phyloP scores from a whole-genome alignment of 2,113 vertebrate species.

The Melanerpes aurifrons region DNA sequence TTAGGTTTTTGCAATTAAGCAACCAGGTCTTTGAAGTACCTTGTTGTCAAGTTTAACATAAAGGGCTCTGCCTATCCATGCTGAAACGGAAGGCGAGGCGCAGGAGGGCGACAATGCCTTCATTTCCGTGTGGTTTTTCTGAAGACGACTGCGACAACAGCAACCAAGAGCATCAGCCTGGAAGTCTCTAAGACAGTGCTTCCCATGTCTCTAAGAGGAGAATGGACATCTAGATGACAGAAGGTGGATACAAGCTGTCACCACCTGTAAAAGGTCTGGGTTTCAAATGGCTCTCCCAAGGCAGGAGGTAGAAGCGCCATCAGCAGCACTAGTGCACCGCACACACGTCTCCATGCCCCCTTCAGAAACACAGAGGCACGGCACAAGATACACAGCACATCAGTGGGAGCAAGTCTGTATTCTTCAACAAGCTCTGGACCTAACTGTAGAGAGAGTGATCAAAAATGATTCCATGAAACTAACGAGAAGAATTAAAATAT shows the following conservation, averaged over 20 bases:
- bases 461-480: slow-evolving; percentile 5
- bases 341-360: background rate
- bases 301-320: background rate
- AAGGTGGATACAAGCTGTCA: background rate
- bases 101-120: background rate
- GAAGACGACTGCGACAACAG: background rate
- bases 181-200: background rate
- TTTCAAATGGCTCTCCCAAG: background rate
- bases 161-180: background rate
- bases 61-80: background rate
- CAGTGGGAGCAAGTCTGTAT: background rate
- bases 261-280: background rate
- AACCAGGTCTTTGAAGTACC: background rate
- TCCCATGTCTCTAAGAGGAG: background rate
- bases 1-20: background rate
- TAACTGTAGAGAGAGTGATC: background rate
- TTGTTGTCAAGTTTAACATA: background rate
- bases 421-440: background rate
- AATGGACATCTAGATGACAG: background rate
- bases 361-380: background rate
- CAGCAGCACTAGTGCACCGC: background rate
- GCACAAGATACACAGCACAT: background rate
- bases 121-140: background rate
- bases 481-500: slow-evolving; percentile 37
- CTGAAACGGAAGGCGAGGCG: background rate